phyloP scores from a whole-genome alignment of 2,113 vertebrate species.

The Lipotes vexillifer region DNA sequence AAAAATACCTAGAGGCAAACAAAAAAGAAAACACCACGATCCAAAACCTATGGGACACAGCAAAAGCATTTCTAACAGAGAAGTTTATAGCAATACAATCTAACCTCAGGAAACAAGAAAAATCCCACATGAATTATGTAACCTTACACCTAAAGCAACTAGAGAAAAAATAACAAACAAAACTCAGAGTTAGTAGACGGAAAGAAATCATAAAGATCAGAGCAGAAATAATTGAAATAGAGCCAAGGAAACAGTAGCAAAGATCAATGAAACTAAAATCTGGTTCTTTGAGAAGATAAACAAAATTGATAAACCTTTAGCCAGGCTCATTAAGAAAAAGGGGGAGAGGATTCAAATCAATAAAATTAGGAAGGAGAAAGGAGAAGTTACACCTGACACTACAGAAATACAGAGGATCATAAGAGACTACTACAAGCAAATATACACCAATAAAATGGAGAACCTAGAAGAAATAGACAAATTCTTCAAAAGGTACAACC shows the following conservation, averaged over 20 bases:
- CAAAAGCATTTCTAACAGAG: neutral
- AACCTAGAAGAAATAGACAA: neutral
- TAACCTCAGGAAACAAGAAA: neutral
- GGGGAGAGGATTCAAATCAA: neutral
- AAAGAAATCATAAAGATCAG: neutral
- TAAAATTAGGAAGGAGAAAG: neutral
- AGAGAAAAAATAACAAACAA: neutral
- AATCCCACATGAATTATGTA: neutral
- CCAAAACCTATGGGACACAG: neutral
- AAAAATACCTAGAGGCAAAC: neutral
- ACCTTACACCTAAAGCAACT: neutral
- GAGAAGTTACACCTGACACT: neutral
- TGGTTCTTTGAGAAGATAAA: neutral
- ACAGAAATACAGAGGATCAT: neutral
- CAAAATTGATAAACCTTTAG: neutral
- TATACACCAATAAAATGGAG: neutral
- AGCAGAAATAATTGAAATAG: neutral
- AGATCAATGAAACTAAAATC: neutral
- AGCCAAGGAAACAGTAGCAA: neutral
- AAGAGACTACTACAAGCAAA: neutral
- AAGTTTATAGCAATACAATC: neutral
- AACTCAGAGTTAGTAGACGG: neutral
- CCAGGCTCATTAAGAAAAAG: neutral
- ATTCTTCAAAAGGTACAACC: neutral
- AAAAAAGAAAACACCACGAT: no score